These are phyloP conservation scores for Drosophila miranda DNA, from an alignment of 1,140 invertebrate genomes.

Conservation along the genomic window DNA sequence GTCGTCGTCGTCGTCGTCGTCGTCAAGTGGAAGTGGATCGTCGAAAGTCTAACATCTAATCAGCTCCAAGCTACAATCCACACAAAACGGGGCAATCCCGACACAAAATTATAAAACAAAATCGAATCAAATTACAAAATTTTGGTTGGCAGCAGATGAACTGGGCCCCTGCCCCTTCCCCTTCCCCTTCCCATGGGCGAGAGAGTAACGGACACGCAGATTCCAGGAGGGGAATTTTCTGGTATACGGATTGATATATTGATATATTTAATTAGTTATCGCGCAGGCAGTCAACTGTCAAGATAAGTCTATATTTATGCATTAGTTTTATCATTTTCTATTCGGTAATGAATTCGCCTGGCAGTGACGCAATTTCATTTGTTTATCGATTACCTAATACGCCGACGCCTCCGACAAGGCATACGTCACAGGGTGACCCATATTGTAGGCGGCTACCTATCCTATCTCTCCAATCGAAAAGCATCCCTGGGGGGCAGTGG, in stretches of 20 bases:
- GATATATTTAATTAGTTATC: conserved; percentile 37
- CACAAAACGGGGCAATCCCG: background rate
- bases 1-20: conserved; percentile 3
- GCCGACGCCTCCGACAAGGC: too few species aligned
- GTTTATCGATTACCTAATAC: too few species aligned
- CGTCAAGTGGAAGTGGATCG: conserved; percentile 8
- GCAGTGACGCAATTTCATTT: conserved; percentile 18
- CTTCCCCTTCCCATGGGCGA: too few species aligned
- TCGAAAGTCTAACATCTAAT: conserved; percentile 4
- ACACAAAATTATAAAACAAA: background rate
- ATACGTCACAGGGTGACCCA: too few species aligned
- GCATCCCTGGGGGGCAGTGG: background rate
- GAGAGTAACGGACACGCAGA: too few species aligned
- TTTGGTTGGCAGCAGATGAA: too few species aligned
- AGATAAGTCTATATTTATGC: conserved; percentile 29
- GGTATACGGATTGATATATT: background rate
- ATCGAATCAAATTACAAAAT: background rate
- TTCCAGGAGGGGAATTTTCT: too few species aligned
- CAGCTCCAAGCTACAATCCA: conserved; percentile 1
- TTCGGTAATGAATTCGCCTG: background rate
- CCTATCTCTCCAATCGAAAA: background rate
- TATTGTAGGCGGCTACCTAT: too few species aligned
- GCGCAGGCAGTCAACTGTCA: conserved; percentile 16
- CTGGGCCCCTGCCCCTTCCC: too few species aligned
- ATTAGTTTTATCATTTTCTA: conserved; percentile 16